phyloP scores from a whole-genome alignment of 2,797 vertebrate species.

The Chelidonichthys spinosus region DNA sequence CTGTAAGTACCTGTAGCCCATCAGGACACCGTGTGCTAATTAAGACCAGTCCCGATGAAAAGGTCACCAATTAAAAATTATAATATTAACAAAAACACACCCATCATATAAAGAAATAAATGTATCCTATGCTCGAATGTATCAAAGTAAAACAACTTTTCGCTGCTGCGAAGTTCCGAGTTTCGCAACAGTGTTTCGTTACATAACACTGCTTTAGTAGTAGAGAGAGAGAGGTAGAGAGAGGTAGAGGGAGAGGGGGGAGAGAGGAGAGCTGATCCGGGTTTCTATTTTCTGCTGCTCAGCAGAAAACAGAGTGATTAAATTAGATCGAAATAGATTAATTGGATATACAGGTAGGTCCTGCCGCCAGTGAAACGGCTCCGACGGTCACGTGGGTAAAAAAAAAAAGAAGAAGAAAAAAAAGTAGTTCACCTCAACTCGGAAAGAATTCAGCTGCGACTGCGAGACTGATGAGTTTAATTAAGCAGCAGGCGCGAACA shows the following conservation, averaged over 20 bases:
- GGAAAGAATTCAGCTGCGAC: constrained; percentile 63
- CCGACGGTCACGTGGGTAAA: neutral
- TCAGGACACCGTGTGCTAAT: constrained; percentile 26
- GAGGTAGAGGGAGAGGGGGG: neutral
- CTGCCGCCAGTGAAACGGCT: neutral
- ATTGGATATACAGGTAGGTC: constrained; percentile 42
- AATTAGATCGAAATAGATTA: constrained; percentile 46
- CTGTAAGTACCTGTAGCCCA: neutral
- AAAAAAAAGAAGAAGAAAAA: neutral
- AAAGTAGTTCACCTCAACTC: constrained; percentile 40
- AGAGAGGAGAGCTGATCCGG: neutral
- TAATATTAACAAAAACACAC: too few species aligned
- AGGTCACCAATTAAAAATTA: neutral
- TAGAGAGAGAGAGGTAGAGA: constrained; percentile 11
- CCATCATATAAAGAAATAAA: neutral
- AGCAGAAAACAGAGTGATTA: constrained; percentile 43
- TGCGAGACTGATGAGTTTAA: constrained; percentile 44
- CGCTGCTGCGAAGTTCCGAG: constrained; percentile 63
- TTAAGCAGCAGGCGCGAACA: constrained; percentile 35
- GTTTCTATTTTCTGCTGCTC: constrained; percentile 30
- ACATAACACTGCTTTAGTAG: constrained; percentile 75
- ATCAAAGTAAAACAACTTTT: constrained; percentile 30
- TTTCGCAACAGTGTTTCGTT: constrained; percentile 81
- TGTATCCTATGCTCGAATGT: neutral
- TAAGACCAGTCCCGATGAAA: neutral